phyloP scores from a whole-genome alignment of 2,888 invertebrate species.

The Allolobophora icterica region DNA sequence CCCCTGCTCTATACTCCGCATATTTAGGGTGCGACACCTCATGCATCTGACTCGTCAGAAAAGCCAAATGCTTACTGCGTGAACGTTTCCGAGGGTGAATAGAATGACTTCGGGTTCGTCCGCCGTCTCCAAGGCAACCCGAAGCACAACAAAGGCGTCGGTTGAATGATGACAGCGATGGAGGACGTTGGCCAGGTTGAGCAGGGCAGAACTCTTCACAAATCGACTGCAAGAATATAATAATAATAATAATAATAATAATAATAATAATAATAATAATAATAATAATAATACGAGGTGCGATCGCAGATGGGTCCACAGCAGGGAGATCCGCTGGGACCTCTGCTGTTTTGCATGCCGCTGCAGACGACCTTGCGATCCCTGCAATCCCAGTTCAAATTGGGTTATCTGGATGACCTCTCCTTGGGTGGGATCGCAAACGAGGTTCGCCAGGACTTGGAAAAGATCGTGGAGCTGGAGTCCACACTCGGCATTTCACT shows the following conservation, averaged over 20 bases:
- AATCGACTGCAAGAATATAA: constrained; percentile 69
- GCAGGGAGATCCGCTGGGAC: too few species aligned
- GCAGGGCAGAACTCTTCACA: constrained; percentile 74
- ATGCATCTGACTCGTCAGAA: neutral
- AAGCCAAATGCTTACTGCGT: constrained; percentile 69
- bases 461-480: too few species aligned
- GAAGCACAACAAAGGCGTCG: constrained; percentile 77
- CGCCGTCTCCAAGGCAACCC: constrained; percentile 77
- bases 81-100: constrained; percentile 77
- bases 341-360: too few species aligned
- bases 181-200: constrained; percentile 77
- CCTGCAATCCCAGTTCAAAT: too few species aligned
- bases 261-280: neutral
- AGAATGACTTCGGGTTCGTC: constrained; percentile 67
- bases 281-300: neutral
- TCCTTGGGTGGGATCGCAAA: too few species aligned
- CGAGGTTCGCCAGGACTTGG: too few species aligned
- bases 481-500: too few species aligned
- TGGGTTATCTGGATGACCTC: too few species aligned
- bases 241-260: neutral
- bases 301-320: too few species aligned
- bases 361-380: too few species aligned
- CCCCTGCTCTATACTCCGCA: too few species aligned
- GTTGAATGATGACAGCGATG: constrained; percentile 74
- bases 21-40: too few species aligned